Conservation (phyloP, 2,113 vertebrate species). For the Catharus minimus region DNA sequence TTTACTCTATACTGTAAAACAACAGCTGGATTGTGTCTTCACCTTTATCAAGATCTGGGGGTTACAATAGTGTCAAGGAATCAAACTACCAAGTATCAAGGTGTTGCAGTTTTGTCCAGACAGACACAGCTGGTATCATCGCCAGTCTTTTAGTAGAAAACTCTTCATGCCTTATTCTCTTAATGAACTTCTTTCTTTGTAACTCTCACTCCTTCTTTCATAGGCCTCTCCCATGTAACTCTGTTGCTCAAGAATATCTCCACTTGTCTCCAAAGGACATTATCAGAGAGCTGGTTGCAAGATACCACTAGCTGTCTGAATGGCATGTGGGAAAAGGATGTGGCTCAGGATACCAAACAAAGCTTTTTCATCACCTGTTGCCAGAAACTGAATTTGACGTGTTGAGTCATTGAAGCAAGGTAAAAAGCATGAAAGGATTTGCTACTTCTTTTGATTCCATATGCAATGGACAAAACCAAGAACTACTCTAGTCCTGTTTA, state of each 20-base stretch:
- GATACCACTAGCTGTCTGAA: not conserved
- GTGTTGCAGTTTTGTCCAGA: too few species aligned
- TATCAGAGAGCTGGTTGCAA: not conserved
- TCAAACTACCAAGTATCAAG: not conserved
- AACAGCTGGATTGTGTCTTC: not conserved
- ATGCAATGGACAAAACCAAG: not conserved
- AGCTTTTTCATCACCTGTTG: not conserved
- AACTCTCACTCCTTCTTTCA: too few species aligned
- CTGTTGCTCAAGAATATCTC: not conserved
- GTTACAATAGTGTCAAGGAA: rapidly evolving
- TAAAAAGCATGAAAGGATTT: not conserved
- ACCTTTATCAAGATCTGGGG: not conserved
- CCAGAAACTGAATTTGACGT: not conserved
- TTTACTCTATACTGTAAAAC: not conserved
- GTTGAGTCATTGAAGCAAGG: not conserved
- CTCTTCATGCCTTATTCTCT: too few species aligned
- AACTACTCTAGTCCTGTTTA: not conserved
- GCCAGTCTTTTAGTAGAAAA: too few species aligned
- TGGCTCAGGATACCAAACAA: not conserved
- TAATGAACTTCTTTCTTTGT: too few species aligned
- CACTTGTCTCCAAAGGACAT: not conserved
- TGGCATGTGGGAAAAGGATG: rapidly evolving
- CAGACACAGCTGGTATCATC: too few species aligned
- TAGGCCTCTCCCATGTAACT: too few species aligned
- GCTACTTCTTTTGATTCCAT: not conserved